Conservation (phyloP, 2,797 vertebrate species). For the Poecilia wingei region DNA sequence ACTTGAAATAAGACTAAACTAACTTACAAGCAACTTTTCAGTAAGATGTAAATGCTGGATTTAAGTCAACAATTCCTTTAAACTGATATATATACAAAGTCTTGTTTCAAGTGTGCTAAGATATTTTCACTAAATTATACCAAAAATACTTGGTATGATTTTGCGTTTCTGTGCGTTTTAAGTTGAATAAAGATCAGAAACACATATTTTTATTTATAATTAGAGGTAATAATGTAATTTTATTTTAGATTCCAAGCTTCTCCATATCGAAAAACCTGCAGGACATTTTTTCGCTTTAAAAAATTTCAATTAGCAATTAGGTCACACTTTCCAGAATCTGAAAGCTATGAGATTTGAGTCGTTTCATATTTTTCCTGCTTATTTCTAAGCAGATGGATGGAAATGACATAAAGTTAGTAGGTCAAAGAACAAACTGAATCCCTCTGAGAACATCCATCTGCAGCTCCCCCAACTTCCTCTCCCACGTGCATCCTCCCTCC, state of each 20-base stretch:
- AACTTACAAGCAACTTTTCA: too few relatives aligned
- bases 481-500: constrained; percentile 21
- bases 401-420: constrained; percentile 27
- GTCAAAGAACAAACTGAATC: constrained; percentile 48
- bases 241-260: neutral
- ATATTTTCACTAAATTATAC: too few relatives aligned
- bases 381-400: neutral
- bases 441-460: constrained; percentile 57
- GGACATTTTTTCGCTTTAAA: neutral
- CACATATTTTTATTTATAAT: neutral
- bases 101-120: too few relatives aligned
- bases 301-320: neutral
- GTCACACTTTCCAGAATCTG: neutral
- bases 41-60: too few relatives aligned
- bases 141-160: too few relatives aligned
- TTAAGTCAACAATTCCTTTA: too few relatives aligned
- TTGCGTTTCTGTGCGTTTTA: neutral
- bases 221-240: neutral
- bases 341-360: neutral
- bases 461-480: constrained; percentile 32
- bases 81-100: too few relatives aligned
- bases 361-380: neutral
- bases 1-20: too few relatives aligned
- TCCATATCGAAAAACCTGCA: neutral
- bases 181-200: neutral